These are phyloP conservation scores for Aphelinus atriplicis DNA, from an alignment of 1,140 invertebrate species.

Conservation along the genomic window DNA sequence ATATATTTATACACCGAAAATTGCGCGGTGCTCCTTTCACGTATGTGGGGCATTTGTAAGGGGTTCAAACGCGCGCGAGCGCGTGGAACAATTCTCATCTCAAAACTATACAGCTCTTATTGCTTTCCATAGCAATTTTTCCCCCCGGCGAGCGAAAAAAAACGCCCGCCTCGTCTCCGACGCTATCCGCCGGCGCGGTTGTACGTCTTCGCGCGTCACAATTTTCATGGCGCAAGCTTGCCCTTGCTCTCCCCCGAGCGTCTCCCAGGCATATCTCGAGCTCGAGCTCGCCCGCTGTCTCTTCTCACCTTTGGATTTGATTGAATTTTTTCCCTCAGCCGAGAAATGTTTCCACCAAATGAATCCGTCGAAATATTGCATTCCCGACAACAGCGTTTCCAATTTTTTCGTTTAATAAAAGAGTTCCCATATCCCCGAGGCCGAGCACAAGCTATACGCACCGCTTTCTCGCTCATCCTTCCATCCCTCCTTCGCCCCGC, in stretches of 20 bases:
- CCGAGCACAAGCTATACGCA: not conserved
- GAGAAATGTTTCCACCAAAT: slow-evolving; percentile 67
- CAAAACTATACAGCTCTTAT: no score
- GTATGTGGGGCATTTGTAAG: no score
- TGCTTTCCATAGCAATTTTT: no score
- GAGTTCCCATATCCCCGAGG: slow-evolving; percentile 49
- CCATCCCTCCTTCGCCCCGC: not conserved
- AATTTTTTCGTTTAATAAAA: slow-evolving; percentile 66
- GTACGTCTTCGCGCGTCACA: slow-evolving; percentile 38
- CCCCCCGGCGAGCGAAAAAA: no score
- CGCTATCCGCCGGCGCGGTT: not conserved
- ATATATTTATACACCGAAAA: no score
- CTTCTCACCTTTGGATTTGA: slow-evolving; percentile 64
- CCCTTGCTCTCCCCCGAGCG: slow-evolving; percentile 42
- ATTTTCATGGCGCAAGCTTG: not conserved
- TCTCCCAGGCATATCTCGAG: slow-evolving; percentile 13
- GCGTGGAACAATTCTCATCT: no score
- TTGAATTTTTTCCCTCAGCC: slow-evolving; percentile 65
- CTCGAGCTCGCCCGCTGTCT: slow-evolving; percentile 25
- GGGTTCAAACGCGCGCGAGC: no score
- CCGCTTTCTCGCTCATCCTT: not conserved
- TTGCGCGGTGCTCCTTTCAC: no score
- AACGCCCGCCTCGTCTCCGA: no score
- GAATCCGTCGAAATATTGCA: slow-evolving; percentile 68
- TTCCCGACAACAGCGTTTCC: slow-evolving; percentile 62